A percentile compares a stretch with the other conserved stretches of the same genome.
Evolutionary conservation across 2,797 vertebrate genomes (phyloP).

Genomic region (Sebastes matsubarae): DNA sequence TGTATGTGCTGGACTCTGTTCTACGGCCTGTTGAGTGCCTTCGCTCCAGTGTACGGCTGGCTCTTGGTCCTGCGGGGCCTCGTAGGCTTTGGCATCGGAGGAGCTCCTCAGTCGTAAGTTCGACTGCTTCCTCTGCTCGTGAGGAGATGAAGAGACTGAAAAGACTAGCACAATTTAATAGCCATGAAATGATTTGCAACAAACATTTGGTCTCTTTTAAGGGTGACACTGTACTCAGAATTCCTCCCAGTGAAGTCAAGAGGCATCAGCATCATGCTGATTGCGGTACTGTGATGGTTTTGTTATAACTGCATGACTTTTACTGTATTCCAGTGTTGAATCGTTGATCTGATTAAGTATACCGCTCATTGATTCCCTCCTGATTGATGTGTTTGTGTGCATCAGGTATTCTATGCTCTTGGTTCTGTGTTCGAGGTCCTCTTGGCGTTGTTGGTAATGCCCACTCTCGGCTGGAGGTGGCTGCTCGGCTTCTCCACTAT

Average conservation of each 20-base stretch:
- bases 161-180: not conserved
- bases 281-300: conserved; percentile 79
- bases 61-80: conserved; percentile 87
- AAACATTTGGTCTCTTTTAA: conserved; percentile 49
- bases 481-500: conserved; percentile 87
- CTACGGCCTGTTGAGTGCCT: conserved; percentile 88
- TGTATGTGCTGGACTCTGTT: conserved; percentile 87
- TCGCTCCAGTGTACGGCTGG: conserved; percentile 89
- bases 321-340: not conserved
- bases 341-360: not conserved
- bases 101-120: conserved; percentile 91
- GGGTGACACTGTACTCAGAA: conserved; percentile 92
- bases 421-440: conserved; percentile 90
- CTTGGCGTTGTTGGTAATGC: conserved; percentile 90
- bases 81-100: conserved; percentile 91
- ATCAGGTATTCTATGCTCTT: conserved; percentile 90
- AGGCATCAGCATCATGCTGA: conserved; percentile 88
- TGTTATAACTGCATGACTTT: not conserved
- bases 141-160: not conserved
- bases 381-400: conserved; percentile 20
- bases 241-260: conserved; percentile 92
- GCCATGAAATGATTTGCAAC: not conserved
- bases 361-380: not conserved
- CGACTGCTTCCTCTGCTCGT: not conserved
- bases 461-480: conserved; percentile 93